Evolutionary conservation across 2,797 vertebrate species (phyloP).

Genomic region (Melanotaenia parkinsoni): DNA sequence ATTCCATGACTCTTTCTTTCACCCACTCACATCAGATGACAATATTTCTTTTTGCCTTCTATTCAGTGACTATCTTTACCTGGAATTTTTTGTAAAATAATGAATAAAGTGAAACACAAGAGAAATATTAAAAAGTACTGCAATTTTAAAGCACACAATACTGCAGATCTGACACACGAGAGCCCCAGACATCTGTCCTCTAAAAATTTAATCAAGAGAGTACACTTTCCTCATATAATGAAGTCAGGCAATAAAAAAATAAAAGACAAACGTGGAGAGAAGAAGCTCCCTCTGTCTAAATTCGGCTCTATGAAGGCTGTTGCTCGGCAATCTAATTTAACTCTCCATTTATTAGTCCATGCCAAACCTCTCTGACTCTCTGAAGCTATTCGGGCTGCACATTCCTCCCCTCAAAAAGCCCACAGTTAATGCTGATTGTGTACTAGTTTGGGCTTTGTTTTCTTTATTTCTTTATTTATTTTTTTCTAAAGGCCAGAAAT

Average conservation of each 20-base stretch:
- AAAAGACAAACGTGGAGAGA: slow-evolving; percentile 10
- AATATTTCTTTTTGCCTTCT: slow-evolving; percentile 28
- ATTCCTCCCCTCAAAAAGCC: slow-evolving; percentile 33
- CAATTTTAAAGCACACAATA: background rate
- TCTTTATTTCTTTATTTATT: background rate
- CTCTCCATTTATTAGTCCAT: slow-evolving; percentile 4
- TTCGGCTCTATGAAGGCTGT: background rate
- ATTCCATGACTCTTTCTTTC: slow-evolving; percentile 23
- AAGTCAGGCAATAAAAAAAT: background rate
- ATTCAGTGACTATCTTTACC: slow-evolving; percentile 33
- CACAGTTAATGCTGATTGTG: slow-evolving; percentile 22
- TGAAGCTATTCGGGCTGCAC: slow-evolving; percentile 21
- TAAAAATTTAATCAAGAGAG: slow-evolving; percentile 2
- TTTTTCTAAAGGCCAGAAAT: background rate
- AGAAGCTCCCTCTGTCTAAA: background rate
- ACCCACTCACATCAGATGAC: slow-evolving; percentile 35
- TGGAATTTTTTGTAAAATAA: slow-evolving; percentile 29
- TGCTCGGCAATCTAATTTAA: background rate
- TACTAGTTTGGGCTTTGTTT: slow-evolving; percentile 36
- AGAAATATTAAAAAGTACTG: background rate
- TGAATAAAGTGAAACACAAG: background rate
- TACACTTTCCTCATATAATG: background rate
- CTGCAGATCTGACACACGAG: slow-evolving; percentile 1
- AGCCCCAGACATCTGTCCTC: background rate
- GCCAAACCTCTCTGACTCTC: slow-evolving; percentile 7